These are phyloP conservation scores for Lepetodrilus schrolli DNA, from an alignment of 2,888 invertebrate species.

Conservation along the genomic window DNA sequence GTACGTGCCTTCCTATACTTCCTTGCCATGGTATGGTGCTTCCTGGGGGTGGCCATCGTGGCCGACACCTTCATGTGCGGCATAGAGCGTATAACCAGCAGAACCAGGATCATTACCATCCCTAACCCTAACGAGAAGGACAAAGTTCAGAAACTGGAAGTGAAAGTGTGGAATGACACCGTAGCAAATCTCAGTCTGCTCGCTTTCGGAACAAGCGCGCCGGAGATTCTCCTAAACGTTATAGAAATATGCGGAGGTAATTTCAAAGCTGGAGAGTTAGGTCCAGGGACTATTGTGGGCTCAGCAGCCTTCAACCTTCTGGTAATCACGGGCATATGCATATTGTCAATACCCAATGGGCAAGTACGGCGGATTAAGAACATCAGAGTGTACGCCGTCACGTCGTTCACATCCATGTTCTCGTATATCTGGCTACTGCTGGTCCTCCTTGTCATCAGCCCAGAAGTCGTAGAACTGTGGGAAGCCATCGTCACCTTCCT, in stretches of 20 bases:
- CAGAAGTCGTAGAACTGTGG: constrained; percentile 78
- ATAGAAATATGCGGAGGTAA: constrained; percentile 77
- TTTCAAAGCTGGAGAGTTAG: constrained; percentile 76
- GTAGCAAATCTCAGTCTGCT: constrained; percentile 79
- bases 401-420: constrained; percentile 76
- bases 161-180: constrained; percentile 79
- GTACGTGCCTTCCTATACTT: constrained; percentile 77
- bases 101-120: constrained; percentile 76
- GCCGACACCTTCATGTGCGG: constrained; percentile 80
- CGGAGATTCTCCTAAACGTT: constrained; percentile 78
- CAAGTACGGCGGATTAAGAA: constrained; percentile 75
- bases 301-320: constrained; percentile 79
- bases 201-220: constrained; percentile 79
- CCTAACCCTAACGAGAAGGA: constrained; percentile 55
- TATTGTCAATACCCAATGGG: constrained; percentile 76
- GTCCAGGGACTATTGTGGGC: constrained; percentile 79
- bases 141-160: constrained; percentile 76
- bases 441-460: constrained; percentile 76
- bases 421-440: constrained; percentile 80
- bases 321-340: constrained; percentile 78
- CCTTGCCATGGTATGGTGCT: constrained; percentile 78
- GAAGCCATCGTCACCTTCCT: constrained; percentile 79
- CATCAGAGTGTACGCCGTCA: constrained; percentile 76
- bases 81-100: constrained; percentile 79
- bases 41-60: constrained; percentile 80